These are phyloP conservation scores for Aphrophora alni DNA, from an alignment of 2,888 invertebrate species.

Conservation along the genomic window DNA sequence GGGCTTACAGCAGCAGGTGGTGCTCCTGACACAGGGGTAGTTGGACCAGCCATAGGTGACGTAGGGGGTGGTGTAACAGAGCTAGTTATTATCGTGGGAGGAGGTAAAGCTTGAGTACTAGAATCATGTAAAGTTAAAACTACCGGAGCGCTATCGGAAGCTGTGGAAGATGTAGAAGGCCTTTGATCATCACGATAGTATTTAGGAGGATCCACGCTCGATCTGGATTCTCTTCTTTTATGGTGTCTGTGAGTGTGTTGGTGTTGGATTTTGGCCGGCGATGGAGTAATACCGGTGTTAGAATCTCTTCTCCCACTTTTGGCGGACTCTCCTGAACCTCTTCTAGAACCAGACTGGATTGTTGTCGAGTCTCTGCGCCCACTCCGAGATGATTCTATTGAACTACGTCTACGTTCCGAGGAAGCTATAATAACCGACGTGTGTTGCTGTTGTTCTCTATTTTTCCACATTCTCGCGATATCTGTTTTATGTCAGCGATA, in stretches of 20 bases:
- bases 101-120: constrained; percentile 58
- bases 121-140: constrained; percentile 61
- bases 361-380: constrained; percentile 54
- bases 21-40: constrained; percentile 57
- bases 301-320: constrained; percentile 59
- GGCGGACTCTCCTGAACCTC: constrained; percentile 73
- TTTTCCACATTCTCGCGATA: constrained; percentile 71
- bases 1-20: constrained; percentile 37
- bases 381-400: constrained; percentile 69
- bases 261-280: constrained; percentile 58
- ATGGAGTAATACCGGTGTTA: constrained; percentile 57
- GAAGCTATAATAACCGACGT: constrained; percentile 52
- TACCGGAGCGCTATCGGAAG: constrained; percentile 71
- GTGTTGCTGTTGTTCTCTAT: constrained; percentile 64
- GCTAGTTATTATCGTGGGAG: constrained; percentile 82
- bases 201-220: constrained; percentile 54
- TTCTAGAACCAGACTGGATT: constrained; percentile 23
- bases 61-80: constrained; percentile 85
- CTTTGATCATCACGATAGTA: constrained; percentile 71
- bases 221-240: constrained; percentile 55
- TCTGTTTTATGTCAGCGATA: constrained; percentile 73
- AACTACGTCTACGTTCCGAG: constrained; percentile 60
- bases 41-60: constrained; percentile 70
- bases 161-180: constrained; percentile 75
- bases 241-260: constrained; percentile 59